Percentiles rank a stretch among this genome's conserved stretches.
Evolutionary conservation across 2,797 vertebrate genomes (phyloP).

Genomic region (Eleutherodactylus coqui): DNA sequence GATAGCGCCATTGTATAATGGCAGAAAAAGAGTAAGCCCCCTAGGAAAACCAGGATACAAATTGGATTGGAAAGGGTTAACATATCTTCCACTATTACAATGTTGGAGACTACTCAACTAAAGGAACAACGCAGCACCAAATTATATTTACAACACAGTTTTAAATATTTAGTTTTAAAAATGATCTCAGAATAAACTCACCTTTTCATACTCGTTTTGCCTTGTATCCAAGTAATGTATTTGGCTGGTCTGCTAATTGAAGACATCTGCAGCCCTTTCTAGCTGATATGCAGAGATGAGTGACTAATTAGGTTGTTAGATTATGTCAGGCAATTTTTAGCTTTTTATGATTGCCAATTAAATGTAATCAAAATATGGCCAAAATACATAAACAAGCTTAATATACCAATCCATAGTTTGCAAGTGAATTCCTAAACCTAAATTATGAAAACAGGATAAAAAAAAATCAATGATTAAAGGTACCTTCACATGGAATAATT

Average conservation of each 20-base stretch:
- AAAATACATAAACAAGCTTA: conserved; percentile 56
- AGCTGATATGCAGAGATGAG: conserved; percentile 49
- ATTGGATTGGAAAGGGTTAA: no score
- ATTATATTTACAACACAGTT: neutral
- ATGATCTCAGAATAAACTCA: conserved; percentile 18
- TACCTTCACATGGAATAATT: no score
- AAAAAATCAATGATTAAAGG: neutral
- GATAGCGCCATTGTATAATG: no score
- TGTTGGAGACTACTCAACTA: neutral
- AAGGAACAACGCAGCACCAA: no score
- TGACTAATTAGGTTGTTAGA: conserved; percentile 58
- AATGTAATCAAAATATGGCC: conserved; percentile 61
- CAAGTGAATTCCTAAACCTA: neutral
- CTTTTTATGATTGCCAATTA: conserved; percentile 61
- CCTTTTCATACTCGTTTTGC: conserved; percentile 21
- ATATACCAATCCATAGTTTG: conserved; percentile 2
- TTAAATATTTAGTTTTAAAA: neutral
- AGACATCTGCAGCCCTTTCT: conserved; percentile 59
- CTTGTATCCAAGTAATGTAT: conserved; percentile 26
- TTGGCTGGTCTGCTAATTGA: conserved; percentile 57
- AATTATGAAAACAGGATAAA: neutral
- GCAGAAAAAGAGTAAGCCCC: no score
- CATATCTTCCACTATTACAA: neutral
- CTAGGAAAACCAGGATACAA: no score
- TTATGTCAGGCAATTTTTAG: conserved; percentile 53